Base-by-base conservation (phyloP, 2,797 vertebrate species). In the Crypturellus tataupa region DNA sequence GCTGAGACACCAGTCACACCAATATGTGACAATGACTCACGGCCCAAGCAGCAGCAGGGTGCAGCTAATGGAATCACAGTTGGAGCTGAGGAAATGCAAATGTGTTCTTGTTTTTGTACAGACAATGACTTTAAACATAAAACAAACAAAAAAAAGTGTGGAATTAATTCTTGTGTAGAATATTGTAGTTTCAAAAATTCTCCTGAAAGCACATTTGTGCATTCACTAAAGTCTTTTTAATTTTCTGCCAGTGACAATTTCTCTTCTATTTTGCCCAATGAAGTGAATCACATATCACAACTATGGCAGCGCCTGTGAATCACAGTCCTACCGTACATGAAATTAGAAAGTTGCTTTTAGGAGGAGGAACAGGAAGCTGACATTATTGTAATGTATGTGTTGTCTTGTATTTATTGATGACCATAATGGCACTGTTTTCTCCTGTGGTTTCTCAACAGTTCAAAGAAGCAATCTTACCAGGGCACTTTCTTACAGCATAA, bases 1-100 rank as follows among this genome's bases (percentile, higher is more conserved):
- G 75, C 88, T 58, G 42, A 83, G 82, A 68, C 94, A 51, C 76
- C 94, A 53, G 71, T 42, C 25, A 44, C 59, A 40, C 35, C 39
- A 81, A 47, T 62, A 86, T 18, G 29, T 40, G 78, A 80, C 62
- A 89, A 83, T 87, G 88, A 90, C 82, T 93, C 92, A 90, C 23
- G 75, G 67, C 53, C 40, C 25, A 89, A 51, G 64, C 78, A 62
- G 13, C 24, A 44, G 53, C 40, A 47, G 44, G 58, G 83, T 76
- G 58, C 25, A 67, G 55, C 40, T 49, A 62, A 58, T n/a, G 63
- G 90, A 68, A 69, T 59, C n/a, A 42, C 6, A 27, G 35, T 86
- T 83, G 75, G 42, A 59, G 69, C 23, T 62, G 56, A 70, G 29
- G 67, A 92, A 93, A 63, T 65, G 70, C 70, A 93, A 94, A 87